These are phyloP conservation scores for Synanthedon tipuliformis DNA, from an alignment of 2,888 invertebrate genomes.

Conservation along the genomic window DNA sequence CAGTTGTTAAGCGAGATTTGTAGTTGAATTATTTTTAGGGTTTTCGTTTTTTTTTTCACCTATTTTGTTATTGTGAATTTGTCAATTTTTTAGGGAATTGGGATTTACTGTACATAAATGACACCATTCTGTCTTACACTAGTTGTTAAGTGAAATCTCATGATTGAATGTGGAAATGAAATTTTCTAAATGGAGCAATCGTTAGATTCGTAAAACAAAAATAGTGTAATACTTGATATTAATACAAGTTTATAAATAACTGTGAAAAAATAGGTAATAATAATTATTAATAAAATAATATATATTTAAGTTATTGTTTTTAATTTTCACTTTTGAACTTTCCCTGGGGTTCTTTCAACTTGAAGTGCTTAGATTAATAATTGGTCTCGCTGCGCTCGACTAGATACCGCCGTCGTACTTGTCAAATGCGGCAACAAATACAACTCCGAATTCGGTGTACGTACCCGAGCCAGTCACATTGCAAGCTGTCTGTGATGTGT, in stretches of 20 bases:
- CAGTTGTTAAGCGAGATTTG: conserved; percentile 66
- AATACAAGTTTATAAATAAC: conserved; percentile 73
- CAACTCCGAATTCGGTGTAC: too few species aligned
- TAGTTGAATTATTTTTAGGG: conserved; percentile 64
- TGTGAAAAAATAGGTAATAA: conserved; percentile 72
- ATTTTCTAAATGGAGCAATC: conserved; percentile 70
- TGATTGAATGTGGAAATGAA: conserved; percentile 66
- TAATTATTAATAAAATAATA: conserved; percentile 72
- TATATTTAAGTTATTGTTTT: conserved; percentile 49
- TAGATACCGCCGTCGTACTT: too few species aligned
- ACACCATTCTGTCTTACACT: conserved; percentile 65
- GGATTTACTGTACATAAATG: conserved; percentile 75
- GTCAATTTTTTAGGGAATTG: conserved; percentile 80
- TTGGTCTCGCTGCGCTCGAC: too few species aligned
- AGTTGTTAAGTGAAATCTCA: conserved; percentile 55
- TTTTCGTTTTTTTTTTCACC: conserved; percentile 44
- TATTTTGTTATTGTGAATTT: conserved; percentile 75
- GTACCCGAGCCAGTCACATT: too few species aligned
- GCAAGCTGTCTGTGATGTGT: too few species aligned
- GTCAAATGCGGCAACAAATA: too few species aligned
- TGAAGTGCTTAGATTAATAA: too few species aligned
- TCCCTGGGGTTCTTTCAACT: too few species aligned
- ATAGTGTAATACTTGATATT: conserved; percentile 70
- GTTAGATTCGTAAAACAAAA: conserved; percentile 68
- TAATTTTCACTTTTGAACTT: too few species aligned